Base-by-base conservation (phyloP, 2,797 vertebrate species). In the Centroberyx gerrardi region DNA sequence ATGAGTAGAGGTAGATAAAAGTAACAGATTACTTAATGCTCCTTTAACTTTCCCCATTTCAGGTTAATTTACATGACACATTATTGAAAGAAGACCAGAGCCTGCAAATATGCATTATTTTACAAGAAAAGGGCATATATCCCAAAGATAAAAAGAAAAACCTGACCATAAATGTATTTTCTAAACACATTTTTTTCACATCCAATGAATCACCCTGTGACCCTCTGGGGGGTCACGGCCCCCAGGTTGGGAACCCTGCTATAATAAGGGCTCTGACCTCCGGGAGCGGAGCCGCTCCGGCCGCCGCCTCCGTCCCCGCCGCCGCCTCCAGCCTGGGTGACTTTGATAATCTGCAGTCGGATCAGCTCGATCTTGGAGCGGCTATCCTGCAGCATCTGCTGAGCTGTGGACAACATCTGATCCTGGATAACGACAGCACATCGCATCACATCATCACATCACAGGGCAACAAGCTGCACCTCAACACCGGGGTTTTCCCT, bases 341-440 rank as follows among this genome's bases (percentile, higher is more conserved):
- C 92, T 91, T 97, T 97, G 82, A 96, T 95, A 46, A 98, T 97
- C 91, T 98, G 97, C 97, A 98, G 97, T 13, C 97, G 96, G 76
- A 98, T 96, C 86, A 97, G 90, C 90, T 97, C 96, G 27, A 97
- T 96, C 94, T 97, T 98, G 75, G 96, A 96, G 90, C 96, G 97
- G 91, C 96, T 97, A 82, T 98, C 97, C 86, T 96, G 96, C 60
- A 98, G 95, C 95, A 97, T 97, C 94, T 97, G 96, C 92, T 97
- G 96, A 81, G 96, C 97, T 0, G 95, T 96, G 28, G 95, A 96
- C 92, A 98, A 85, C 81, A 98, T 96, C 91, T 95, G 91, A 89
- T 97, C 96, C 97, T 96, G 56, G 17, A 91, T 84, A 90, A 85
- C 49, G 54, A 86, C 78, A 85, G 14, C 5, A 44, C 28, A 48